Evolutionary conservation across 2,888 invertebrate species (phyloP), one percentile per base, ranked within the genome.

Genomic region (Deilephila elpenor): DNA sequence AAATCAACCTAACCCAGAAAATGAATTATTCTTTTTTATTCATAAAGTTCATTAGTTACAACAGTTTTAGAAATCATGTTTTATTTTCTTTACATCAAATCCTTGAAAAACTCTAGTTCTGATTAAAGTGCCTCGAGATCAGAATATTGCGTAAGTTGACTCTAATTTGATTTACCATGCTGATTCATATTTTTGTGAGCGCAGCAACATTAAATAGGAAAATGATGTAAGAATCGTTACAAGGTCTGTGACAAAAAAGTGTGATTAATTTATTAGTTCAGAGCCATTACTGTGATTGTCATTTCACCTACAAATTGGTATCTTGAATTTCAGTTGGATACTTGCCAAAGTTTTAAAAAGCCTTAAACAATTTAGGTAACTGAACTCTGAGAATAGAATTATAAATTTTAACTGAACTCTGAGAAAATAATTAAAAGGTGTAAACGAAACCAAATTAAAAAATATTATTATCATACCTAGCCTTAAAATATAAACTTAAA

Each of bases 181-280:
- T 67, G 44, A 20, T 20, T 67, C 67, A 67, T 67, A 67, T 67
- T 67, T 67, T 51, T 67, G 67, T 67, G 17, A 44, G n/a, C 25
- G 51, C 20, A 67, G 25, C 51, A 67, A 67, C 67, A 67, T 44
- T 17, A 67, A 29, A 51, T 67, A 11, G 67, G 20, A 17, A 67
- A 67, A 67, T 67, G 51, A 67, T 67, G 67, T 67, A 67, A 67
- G 20, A 67, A 67, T 51, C 25, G 25, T 8, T 44, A 67, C 67
- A 67, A 67, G 67, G 67, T 25, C 67, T 67, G 44, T 29, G 17
- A n/a, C 56, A 25, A 25, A 25, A 67, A 67, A 67, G 51, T 51
- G 5, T 34, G 34, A 67, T 1, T 51, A 44, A 44, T 51, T 32
- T 7, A n/a, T 56, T n/a, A 56, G 17, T 56, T 56, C n/a, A 56